Evolutionary conservation across 2,113 vertebrate genomes (phyloP).

Genomic region (Urocolius indicus): DNA sequence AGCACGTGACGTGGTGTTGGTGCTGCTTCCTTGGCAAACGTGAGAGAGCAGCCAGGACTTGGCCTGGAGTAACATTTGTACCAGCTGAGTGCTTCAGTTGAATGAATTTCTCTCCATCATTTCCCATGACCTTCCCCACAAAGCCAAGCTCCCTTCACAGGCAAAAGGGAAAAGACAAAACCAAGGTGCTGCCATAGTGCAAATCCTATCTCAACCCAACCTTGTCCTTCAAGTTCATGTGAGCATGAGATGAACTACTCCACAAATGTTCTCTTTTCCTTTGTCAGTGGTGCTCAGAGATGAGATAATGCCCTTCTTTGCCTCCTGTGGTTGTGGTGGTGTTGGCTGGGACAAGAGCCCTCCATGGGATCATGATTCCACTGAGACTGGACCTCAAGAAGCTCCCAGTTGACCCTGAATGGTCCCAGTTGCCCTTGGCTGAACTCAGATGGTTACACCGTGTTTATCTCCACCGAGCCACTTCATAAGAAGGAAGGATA

Average conservation of each 20-base stretch:
- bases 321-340: background rate
- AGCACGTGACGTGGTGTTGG: background rate
- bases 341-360: background rate
- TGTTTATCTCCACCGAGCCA: background rate
- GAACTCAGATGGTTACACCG: rapidly evolving
- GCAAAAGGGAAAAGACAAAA: background rate
- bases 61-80: background rate
- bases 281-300: background rate
- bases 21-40: background rate
- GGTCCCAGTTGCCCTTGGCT: background rate
- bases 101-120: background rate
- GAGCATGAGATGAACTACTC: background rate
- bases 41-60: background rate
- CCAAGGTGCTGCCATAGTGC: background rate
- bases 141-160: background rate
- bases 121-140: background rate
- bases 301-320: background rate
- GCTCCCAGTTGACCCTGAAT: background rate
- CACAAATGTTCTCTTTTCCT: background rate
- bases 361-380: background rate
- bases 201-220: background rate
- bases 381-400: background rate
- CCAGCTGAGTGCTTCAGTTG: background rate
- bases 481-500: background rate
- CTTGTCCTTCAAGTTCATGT: background rate